These are phyloP conservation scores for Montipora sp. DNA, from an alignment of 64 coral and sea anemone species.

Conservation along the genomic window DNA sequence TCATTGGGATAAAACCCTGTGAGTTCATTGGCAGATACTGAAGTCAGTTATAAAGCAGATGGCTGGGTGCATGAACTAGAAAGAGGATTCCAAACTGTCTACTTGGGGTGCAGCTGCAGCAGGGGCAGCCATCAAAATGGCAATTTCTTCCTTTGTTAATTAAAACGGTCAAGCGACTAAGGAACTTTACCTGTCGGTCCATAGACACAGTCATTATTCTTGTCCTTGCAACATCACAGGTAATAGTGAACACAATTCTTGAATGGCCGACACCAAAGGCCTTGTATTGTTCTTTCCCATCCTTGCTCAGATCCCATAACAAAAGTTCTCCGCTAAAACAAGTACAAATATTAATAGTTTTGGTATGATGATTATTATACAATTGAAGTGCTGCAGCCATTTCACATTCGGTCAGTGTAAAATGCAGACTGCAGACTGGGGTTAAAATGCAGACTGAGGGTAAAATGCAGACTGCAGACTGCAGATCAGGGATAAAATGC, in stretches of 20 bases:
- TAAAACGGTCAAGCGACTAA: too few relatives aligned
- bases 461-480: constrained; percentile 16
- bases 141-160: not conserved
- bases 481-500: constrained; percentile 31
- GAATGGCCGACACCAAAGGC: constrained; percentile 84
- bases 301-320: constrained; percentile 75
- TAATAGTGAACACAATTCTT: constrained; percentile 92
- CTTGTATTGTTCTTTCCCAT: constrained; percentile 67
- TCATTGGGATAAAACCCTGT: too few relatives aligned
- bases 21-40: too few relatives aligned
- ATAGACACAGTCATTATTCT: constrained; percentile 84
- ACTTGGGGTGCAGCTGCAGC: too few relatives aligned
- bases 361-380: too few relatives aligned
- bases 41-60: too few relatives aligned
- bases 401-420: not conserved
- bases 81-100: too few relatives aligned
- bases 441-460: constrained; percentile 26
- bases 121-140: too few relatives aligned
- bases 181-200: constrained; percentile 84
- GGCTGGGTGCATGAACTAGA: too few relatives aligned
- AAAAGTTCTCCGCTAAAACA: constrained; percentile 84
- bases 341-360: not conserved
- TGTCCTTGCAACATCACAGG: constrained; percentile 42
- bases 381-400: not conserved
- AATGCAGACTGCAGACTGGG: constrained; percentile 1